Evolutionary conservation across 1,140 invertebrate species (phyloP).

Genomic region (Drosophila parvula): DNA sequence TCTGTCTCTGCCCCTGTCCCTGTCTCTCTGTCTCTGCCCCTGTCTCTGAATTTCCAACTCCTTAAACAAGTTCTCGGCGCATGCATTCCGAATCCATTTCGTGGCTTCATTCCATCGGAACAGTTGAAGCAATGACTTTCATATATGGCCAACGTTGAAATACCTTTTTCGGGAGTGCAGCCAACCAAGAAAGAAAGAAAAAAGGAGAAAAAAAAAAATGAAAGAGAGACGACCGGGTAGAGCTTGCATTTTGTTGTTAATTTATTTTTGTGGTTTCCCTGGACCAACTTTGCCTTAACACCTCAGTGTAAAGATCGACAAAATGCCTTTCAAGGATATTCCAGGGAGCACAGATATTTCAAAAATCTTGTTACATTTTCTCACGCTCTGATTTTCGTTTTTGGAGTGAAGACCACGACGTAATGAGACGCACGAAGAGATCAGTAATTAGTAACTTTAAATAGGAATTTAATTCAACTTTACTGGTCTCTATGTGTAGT

Average conservation of each 20-base stretch:
- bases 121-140: slow-evolving; percentile 56
- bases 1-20: neutral
- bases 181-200: slow-evolving; percentile 9
- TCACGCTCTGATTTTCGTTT: slow-evolving; percentile 42
- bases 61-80: slow-evolving; percentile 54
- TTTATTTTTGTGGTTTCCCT: slow-evolving; percentile 42
- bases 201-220: neutral
- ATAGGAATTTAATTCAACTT: neutral
- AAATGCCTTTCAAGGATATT: slow-evolving; percentile 46
- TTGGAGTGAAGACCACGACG: neutral
- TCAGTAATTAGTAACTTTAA: neutral
- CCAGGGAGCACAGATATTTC: slow-evolving; percentile 11
- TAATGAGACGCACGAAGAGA: neutral
- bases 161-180: slow-evolving; percentile 52
- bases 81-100: slow-evolving; percentile 40
- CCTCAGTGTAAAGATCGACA: slow-evolving; percentile 23
- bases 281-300: slow-evolving; percentile 39
- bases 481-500: too few species aligned
- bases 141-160: slow-evolving; percentile 50
- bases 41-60: slow-evolving; percentile 26
- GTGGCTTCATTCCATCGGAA: slow-evolving; percentile 50
- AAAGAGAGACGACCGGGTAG: neutral
- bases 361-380: slow-evolving; percentile 23
- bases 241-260: slow-evolving; percentile 45
- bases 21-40: slow-evolving; percentile 7